phyloP scores from a whole-genome alignment of 2,797 vertebrate species.

The Nannoperca australis region DNA sequence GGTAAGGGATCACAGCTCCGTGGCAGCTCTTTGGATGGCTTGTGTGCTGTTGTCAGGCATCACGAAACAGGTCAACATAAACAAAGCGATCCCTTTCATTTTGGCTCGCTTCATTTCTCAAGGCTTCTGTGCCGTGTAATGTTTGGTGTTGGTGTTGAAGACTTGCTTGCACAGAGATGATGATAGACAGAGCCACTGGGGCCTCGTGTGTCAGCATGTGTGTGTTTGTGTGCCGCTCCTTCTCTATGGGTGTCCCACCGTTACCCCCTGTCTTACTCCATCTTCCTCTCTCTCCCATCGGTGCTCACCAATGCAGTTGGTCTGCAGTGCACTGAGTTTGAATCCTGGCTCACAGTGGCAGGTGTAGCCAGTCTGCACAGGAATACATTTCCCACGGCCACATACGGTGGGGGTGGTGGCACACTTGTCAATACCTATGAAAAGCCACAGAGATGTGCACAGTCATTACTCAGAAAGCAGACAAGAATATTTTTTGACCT shows the following conservation, averaged over 20 bases:
- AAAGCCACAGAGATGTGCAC: constrained; percentile 43
- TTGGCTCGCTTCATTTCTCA: constrained; percentile 55
- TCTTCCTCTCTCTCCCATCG: not conserved
- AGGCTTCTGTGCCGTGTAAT: constrained; percentile 54
- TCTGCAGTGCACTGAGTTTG: constrained; percentile 85
- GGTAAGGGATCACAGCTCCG: constrained; percentile 65
- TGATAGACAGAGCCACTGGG: constrained; percentile 48
- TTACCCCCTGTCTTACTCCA: constrained; percentile 9
- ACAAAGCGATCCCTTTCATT: constrained; percentile 70
- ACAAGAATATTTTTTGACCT: constrained; percentile 38
- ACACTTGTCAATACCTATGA: constrained; percentile 85
- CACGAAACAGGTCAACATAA: constrained; percentile 69
- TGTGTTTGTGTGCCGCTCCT: constrained; percentile 32
- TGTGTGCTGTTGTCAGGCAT: constrained; percentile 72
- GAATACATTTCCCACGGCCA: constrained; percentile 88
- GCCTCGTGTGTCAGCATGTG: constrained; percentile 40
- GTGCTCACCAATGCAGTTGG: constrained; percentile 88
- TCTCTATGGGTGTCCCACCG: constrained; percentile 3
- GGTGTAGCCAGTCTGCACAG: constrained; percentile 87
- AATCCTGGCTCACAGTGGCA: constrained; percentile 91
- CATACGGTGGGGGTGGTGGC: constrained; percentile 85
- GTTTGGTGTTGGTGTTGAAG: constrained; percentile 49
- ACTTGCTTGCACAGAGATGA: constrained; percentile 45
- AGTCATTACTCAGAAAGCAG: constrained; percentile 34
- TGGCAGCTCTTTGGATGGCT: constrained; percentile 73